Evolutionary conservation across 2,113 vertebrate species (phyloP).

Genomic region (Butorides virescens): DNA sequence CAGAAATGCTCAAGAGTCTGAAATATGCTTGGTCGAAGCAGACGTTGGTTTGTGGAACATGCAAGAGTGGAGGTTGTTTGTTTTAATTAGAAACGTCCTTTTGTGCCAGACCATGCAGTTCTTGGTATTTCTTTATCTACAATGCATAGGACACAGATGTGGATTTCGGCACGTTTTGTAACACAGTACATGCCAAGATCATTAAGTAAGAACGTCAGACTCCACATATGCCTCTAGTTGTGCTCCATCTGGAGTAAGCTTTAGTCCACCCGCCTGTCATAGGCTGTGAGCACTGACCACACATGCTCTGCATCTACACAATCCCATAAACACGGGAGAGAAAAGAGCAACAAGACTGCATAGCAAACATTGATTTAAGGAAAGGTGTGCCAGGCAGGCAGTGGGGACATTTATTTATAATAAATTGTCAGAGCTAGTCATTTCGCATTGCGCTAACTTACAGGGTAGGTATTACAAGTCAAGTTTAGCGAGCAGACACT

Average conservation of each 20-base stretch:
- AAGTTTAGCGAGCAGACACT: background rate
- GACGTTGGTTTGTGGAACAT: background rate
- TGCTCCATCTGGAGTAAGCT: background rate
- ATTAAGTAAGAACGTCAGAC: background rate
- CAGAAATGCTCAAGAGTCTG: background rate
- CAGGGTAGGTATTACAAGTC: background rate
- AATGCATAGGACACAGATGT: background rate
- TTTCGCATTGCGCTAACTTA: background rate
- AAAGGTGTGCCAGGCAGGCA: background rate
- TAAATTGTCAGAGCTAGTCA: background rate
- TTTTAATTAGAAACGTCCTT: constrained; percentile 11
- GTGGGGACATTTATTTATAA: background rate
- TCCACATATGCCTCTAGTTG: background rate
- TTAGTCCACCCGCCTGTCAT: background rate
- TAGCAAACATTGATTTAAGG: background rate
- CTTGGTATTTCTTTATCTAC: background rate
- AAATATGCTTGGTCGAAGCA: accelerated
- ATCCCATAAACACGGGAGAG: accelerated
- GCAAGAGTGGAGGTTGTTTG: background rate
- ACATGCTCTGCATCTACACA: background rate
- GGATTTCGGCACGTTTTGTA: constrained; percentile 25
- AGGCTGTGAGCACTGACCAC: background rate
- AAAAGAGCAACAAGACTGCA: background rate
- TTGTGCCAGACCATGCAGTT: background rate
- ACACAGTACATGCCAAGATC: background rate